Base-by-base conservation (phyloP, 2,113 vertebrate species). In the Alouatta palliata region DNA sequence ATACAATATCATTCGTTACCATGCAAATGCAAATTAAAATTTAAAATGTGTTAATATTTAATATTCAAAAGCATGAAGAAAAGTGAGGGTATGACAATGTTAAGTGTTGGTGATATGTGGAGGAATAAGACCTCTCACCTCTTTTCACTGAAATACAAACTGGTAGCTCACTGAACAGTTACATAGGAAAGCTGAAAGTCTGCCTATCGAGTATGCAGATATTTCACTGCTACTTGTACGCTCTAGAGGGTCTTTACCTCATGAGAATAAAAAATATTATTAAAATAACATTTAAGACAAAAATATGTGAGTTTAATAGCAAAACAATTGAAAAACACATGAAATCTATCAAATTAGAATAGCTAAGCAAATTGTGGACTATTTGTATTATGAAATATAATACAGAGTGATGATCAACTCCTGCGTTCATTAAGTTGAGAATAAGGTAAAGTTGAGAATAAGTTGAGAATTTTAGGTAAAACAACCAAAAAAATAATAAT, bases 371-470 rank as follows among this genome's bases (percentile, higher is more conserved):
- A 14, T 27, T 17, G 40, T 12, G 47, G 25, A 14, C 7, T 32
- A 1, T 3, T 43, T 27, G 27, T 23, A 40, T 6, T 19, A 30
- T 2, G n/a, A 9, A 54, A 27, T 30, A 27, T 3, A 68, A 43
- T 0, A 11, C 21, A 32, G 40, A 16, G 49, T 17, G 52, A 13
- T 0, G 9, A n/a, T 4, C 9, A 21, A 32, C 19, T 30, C 10
- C 8, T 64, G 6, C 3, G 0, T 13, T 17, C 2, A 1, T 45
- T 0, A 43, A 13, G 0, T 2, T 23, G 23, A 21, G 43, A 52
- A 40, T 17, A 43, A 43, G 40, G 40, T 43, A 43, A 43, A 43
- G 40, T 43, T 43, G 40, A 43, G 40, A 43, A 43, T 43, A 43
- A 13, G 0, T 2, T 23, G 23, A 21, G 43, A 52, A 40, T 17